Evolutionary conservation across 2,797 vertebrate species (phyloP).

Genomic region (Crenichthys baileyi): DNA sequence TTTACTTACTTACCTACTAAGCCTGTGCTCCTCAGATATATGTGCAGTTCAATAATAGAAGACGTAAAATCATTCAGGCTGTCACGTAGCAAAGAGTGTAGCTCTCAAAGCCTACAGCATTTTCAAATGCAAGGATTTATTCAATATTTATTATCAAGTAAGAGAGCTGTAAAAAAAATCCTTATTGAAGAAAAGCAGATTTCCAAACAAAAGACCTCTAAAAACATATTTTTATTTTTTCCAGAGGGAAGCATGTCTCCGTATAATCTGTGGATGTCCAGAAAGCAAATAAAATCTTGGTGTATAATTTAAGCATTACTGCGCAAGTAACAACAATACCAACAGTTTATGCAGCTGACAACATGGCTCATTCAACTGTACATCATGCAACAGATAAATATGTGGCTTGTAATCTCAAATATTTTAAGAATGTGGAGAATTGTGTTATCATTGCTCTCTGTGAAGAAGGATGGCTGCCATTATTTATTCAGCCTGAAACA

Average conservation of each 20-base stretch:
- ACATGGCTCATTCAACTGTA: conserved; percentile 29
- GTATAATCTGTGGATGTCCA: conserved; percentile 14
- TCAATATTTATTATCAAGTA: neutral
- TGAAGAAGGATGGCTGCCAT: neutral
- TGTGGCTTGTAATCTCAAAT: neutral
- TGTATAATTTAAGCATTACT: conserved; percentile 33
- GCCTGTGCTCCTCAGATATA: neutral
- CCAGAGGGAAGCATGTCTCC: neutral
- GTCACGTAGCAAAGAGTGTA: neutral
- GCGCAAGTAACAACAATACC: conserved; percentile 45
- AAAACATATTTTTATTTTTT: neutral
- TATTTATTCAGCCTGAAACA: neutral
- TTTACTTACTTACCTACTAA: no score
- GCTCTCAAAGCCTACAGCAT: conserved; percentile 1
- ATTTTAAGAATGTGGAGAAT: neutral
- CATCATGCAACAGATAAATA: neutral
- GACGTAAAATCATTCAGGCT: conserved; percentile 8
- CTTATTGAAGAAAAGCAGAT: neutral
- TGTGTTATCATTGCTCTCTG: neutral
- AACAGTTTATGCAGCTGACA: conserved; percentile 24
- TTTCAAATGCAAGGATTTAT: neutral
- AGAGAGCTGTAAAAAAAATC: neutral
- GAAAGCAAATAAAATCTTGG: neutral
- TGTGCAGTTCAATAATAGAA: conserved; percentile 9
- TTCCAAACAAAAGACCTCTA: no score